Percentiles rank a stretch among this genome's conserved stretches.
Evolutionary conservation across 2,888 invertebrate species (phyloP).

Genomic region (Scrobipalpa costella): DNA sequence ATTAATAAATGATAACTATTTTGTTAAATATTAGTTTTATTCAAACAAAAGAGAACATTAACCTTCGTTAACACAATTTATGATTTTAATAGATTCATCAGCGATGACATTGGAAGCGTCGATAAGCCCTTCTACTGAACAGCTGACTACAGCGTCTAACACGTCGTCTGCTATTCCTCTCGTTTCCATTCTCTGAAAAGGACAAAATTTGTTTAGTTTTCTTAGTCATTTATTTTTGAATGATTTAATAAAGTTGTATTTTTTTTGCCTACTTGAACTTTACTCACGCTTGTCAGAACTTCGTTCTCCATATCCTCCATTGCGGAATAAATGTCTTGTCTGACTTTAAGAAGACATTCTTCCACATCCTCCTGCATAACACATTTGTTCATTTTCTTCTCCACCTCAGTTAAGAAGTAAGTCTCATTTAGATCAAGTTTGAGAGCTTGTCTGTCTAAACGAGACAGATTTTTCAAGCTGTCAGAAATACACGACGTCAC

Average conservation of each 20-base stretch:
- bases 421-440: slow-evolving; percentile 39
- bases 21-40: no score
- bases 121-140: slow-evolving; percentile 49
- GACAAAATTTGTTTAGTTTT: slow-evolving; percentile 12
- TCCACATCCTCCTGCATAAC: slow-evolving; percentile 37
- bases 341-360: slow-evolving; percentile 45
- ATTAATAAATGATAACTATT: no score
- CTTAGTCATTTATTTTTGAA: background rate
- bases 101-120: slow-evolving; percentile 45
- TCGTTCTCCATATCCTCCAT: slow-evolving; percentile 41
- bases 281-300: slow-evolving; percentile 49
- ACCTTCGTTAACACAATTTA: slow-evolving; percentile 45
- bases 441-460: slow-evolving; percentile 32
- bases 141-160: slow-evolving; percentile 43
- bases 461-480: slow-evolving; percentile 37
- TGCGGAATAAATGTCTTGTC: slow-evolving; percentile 42
- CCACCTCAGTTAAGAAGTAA: slow-evolving; percentile 40
- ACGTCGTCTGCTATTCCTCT: slow-evolving; percentile 46
- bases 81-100: slow-evolving; percentile 42
- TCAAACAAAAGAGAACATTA: no score
- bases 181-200: slow-evolving; percentile 45
- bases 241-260: background rate
- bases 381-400: slow-evolving; percentile 40
- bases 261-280: background rate
- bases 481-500: slow-evolving; percentile 46